phyloP scores from a whole-genome alignment of 2,113 vertebrate genomes.

The Pseudorhombus dupliciocellatus region DNA sequence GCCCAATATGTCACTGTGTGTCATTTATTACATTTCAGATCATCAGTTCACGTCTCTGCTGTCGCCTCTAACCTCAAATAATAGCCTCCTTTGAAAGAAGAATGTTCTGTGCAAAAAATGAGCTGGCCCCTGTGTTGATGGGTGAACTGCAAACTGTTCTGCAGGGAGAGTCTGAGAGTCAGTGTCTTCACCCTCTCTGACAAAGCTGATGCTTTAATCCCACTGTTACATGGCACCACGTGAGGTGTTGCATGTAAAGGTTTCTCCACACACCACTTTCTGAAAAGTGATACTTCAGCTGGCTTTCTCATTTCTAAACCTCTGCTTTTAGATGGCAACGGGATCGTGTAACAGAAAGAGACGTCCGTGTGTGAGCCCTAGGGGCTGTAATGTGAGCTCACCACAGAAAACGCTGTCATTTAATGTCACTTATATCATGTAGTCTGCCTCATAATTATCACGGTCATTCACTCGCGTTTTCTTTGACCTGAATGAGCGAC shows the following conservation, averaged over 20 bases:
- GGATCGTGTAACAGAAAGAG: slow-evolving; percentile 45
- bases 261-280: slow-evolving; percentile 9
- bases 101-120: slow-evolving; percentile 35
- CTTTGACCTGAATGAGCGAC: slow-evolving; percentile 3
- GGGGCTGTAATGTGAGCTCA: slow-evolving; percentile 43
- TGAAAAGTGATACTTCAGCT: slow-evolving; percentile 42
- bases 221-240: slow-evolving; percentile 36
- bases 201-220: slow-evolving; percentile 12
- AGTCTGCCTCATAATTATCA: slow-evolving; percentile 15
- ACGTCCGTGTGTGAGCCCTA: slow-evolving; percentile 45
- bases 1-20: slow-evolving; percentile 27
- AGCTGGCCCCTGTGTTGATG: slow-evolving; percentile 19
- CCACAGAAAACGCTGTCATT: slow-evolving; percentile 34
- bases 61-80: slow-evolving; percentile 40
- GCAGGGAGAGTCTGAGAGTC: slow-evolving; percentile 7
- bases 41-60: slow-evolving; percentile 46
- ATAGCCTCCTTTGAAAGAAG: slow-evolving; percentile 28
- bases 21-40: slow-evolving; percentile 58
- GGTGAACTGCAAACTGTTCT: slow-evolving; percentile 28
- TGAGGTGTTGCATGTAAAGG: slow-evolving; percentile 47
- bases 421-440: slow-evolving; percentile 36
- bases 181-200: slow-evolving; percentile 11
- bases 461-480: slow-evolving; percentile 8
- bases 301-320: slow-evolving; percentile 55
- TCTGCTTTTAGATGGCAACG: slow-evolving; percentile 41